Base-by-base conservation (phyloP, 1,140 invertebrate species). In the Neuroterus valhalla region DNA sequence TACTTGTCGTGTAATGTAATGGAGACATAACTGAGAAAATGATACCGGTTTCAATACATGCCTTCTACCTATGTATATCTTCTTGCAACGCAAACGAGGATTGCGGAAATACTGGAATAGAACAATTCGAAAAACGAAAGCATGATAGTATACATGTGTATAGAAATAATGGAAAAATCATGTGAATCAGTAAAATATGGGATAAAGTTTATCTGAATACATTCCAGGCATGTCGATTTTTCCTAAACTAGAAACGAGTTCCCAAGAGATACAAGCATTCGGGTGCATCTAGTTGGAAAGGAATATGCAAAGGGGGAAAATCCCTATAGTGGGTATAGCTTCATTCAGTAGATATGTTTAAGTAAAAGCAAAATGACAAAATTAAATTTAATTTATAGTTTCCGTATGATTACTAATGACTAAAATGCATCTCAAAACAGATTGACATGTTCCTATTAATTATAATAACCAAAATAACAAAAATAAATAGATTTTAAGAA, bases 11-110 rank as follows among this genome's bases (percentile, higher is more conserved):
- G 3, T 38, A 38, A 62, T 62, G 23, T 62, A 62, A 62, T 62
- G 26, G 55, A 62, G 55, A 62, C 55, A 62, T 62, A 62, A 62
- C 55, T 62, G 26, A 62, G 55, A 62, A 23, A 62, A 62, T 62
- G 23, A 62, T 62, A 62, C 55, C 55, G 55, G 55, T 62, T 62
- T 62, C 31, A 62, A 26, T 62, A 23, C 55, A 14, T 62, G 55
- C 55, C 55, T 55, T 62, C 12, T 62, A 38, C 31, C 55, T 62
- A 62, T 62, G 55, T 62, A 62, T 62, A 62, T 62, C 52, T 55
- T 55, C 52, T 55, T 21, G 52, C 21, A 55, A 55, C 23, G 52
- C 19, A 26, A 6, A 62, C 31, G 55, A 31, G 55, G 55, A 62
- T 62, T 62, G 55, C 55, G 55, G 55, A 62, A 62, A 62, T 62